These are phyloP conservation scores for Capitulum mitella DNA, from an alignment of 2,888 invertebrate species.

Conservation along the genomic window DNA sequence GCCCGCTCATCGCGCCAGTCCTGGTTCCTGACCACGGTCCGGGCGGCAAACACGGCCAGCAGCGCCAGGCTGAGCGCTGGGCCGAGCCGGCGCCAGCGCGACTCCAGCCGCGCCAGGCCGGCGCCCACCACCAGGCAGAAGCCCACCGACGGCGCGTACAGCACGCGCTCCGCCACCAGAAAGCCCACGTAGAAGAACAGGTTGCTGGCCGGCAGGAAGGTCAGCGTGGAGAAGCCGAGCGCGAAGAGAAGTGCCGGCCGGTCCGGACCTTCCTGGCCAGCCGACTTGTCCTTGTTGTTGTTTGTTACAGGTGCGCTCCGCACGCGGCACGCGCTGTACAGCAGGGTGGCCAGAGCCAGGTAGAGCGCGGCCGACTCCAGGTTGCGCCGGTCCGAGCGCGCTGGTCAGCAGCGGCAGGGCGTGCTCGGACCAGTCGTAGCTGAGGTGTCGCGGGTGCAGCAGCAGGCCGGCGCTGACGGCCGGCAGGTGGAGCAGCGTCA, in stretches of 20 bases:
- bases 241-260: constrained; percentile 39
- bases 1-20: constrained; percentile 93
- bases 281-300: constrained; percentile 8
- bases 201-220: constrained; percentile 93
- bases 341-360: constrained; percentile 56
- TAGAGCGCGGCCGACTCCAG: constrained; percentile 59
- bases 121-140: constrained; percentile 80
- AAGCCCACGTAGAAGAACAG: constrained; percentile 96
- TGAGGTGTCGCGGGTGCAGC: constrained; percentile 74
- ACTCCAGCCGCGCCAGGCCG: constrained; percentile 46
- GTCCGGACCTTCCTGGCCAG: constrained; percentile 11
- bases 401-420: constrained; percentile 75
- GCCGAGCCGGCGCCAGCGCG: constrained; percentile 44
- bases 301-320: background rate
- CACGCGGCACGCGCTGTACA: background rate
- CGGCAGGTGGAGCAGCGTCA: constrained; percentile 88
- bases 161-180: constrained; percentile 90
- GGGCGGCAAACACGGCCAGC: constrained; percentile 45
- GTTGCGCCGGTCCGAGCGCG: constrained; percentile 62
- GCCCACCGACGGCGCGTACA: constrained; percentile 93
- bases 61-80: constrained; percentile 53
- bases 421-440: constrained; percentile 99
- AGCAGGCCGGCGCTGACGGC: constrained; percentile 81
- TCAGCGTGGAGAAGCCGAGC: constrained; percentile 60
- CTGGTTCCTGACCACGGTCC: constrained; percentile 71